Evolutionary conservation across 2,888 invertebrate genomes (phyloP), one percentile per base, ranked within the genome.

Genomic region (Epistrophe eligans): DNA sequence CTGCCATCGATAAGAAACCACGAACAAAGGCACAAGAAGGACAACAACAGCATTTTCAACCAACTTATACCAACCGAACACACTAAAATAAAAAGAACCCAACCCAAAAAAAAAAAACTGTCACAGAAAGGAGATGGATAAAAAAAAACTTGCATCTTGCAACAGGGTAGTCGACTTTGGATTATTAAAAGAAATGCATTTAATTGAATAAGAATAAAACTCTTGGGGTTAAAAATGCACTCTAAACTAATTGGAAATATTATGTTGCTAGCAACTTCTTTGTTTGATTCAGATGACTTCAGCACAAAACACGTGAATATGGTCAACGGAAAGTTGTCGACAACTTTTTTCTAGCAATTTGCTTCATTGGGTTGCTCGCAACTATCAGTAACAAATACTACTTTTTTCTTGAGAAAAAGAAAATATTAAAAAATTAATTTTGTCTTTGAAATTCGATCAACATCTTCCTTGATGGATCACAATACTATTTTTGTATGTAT

Each of bases 1-100:
- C 70, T 84, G 84, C 80, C 84, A 84, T 84, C 76, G 84, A 84
- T 84, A 84, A 84, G 80, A 50, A 71, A 48, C 66, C 43, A 72
- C 76, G 76, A 72, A 84, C 80, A 84, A 84, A 66, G 64, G 66
- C 76, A 72, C 50, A 57, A 74, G 66, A 66, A 71, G 28, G 55
- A 74, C 40, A 80, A 64, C 76, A 71, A 50, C 58, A 80, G 43
- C 24, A 71, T 52, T 77, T 57, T n/a, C 9, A 67, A 45, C 43
- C 43, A 32, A n/a, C 55, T 7, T n/a, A 24, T 24, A 19, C 62
- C 24, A 40, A 72, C 40, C 40, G 32, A 74, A 79, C 50, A 76
- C 58, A 60, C 64, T 19, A 60, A 67, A 72, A 79, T 74, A 40
- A 64, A 64, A 40, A 55, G 17, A 55, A 0, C 24, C 24, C n/a